Conservation (phyloP, 2,888 invertebrate species). For the Blera fallax region DNA sequence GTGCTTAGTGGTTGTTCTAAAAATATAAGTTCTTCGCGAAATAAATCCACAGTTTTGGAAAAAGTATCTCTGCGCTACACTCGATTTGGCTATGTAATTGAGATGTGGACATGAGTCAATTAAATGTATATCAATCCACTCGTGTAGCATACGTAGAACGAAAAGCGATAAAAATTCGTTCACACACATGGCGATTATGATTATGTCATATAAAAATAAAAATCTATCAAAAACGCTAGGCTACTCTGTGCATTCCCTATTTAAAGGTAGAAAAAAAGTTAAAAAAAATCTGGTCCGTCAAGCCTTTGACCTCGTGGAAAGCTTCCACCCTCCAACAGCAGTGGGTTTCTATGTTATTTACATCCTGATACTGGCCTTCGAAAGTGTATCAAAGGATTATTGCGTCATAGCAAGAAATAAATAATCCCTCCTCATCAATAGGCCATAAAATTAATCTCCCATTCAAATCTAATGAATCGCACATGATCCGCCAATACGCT, state of each 20-base stretch:
- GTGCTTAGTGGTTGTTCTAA: background rate
- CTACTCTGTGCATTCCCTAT: no score
- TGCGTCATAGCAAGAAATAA: slow-evolving; percentile 17
- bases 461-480: slow-evolving; percentile 13
- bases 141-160: no score
- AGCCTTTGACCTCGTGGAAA: slow-evolving; percentile 16
- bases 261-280: background rate
- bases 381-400: background rate
- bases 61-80: no score
- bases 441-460: background rate
- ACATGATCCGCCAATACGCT: slow-evolving; percentile 14
- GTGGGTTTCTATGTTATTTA: slow-evolving; percentile 14
- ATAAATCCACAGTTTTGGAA: no score
- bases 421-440: background rate
- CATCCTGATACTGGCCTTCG: slow-evolving; percentile 1
- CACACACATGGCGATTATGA: no score
- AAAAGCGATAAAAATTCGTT: no score
- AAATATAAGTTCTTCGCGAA: no score
- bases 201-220: background rate
- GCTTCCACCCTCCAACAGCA: background rate
- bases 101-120: no score
- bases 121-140: no score
- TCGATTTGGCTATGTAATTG: no score
- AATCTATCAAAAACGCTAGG: background rate
- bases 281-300: background rate